These are phyloP conservation scores for Chloropsis cyanopogon DNA, from an alignment of 2,113 vertebrate species.

Conservation along the genomic window DNA sequence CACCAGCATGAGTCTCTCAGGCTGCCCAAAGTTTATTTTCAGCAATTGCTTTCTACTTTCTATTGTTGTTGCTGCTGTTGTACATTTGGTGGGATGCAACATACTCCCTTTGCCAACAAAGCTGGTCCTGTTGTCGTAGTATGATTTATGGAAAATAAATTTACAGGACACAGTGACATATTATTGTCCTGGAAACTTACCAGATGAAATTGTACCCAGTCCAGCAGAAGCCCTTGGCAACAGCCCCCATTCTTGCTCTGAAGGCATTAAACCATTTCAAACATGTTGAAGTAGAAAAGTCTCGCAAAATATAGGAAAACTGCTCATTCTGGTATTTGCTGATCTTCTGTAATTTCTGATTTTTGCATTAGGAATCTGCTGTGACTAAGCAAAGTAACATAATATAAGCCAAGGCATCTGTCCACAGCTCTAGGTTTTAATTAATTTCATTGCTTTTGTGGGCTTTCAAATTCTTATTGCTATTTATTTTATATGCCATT, in stretches of 20 bases:
- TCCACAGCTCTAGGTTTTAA: background rate
- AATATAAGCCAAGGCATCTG: background rate
- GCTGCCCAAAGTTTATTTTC: background rate
- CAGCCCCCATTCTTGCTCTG: background rate
- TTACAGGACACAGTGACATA: background rate
- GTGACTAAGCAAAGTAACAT: background rate
- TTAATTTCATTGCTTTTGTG: background rate
- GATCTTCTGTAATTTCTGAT: background rate
- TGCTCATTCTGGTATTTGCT: background rate
- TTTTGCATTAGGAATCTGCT: background rate
- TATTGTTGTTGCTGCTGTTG: background rate
- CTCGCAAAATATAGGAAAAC: background rate
- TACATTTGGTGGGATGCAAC: background rate
- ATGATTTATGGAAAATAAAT: background rate
- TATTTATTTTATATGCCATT: background rate
- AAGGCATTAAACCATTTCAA: background rate
- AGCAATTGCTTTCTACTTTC: background rate
- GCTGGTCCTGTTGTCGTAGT: background rate
- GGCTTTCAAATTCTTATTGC: background rate
- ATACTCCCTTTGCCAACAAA: background rate
- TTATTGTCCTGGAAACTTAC: background rate
- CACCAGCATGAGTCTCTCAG: background rate
- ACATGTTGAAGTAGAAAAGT: background rate
- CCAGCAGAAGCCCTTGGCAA: background rate
- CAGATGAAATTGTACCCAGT: background rate